These are phyloP conservation scores for Pyrocoelia pectoralis DNA, from an alignment of 2,888 invertebrate species.

Conservation along the genomic window DNA sequence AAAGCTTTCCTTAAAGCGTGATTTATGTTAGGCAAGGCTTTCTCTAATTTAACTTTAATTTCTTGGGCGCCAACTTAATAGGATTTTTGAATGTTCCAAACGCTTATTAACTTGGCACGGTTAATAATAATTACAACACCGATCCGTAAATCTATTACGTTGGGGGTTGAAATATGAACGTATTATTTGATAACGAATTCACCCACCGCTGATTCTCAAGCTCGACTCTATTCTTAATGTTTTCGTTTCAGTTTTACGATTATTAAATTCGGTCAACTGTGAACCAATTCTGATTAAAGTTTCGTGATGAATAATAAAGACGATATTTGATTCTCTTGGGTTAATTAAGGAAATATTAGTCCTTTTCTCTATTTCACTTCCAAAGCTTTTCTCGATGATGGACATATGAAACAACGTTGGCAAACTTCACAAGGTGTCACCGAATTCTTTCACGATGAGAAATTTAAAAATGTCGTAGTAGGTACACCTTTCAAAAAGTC, in stretches of 20 bases:
- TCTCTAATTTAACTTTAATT: constrained; percentile 20
- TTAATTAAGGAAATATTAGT: constrained; percentile 36
- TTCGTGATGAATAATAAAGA: constrained; percentile 34
- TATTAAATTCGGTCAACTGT: constrained; percentile 43
- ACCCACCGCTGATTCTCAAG: constrained; percentile 28
- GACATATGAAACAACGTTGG: no score
- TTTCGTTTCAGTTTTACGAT: constrained; percentile 43
- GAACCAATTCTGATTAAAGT: constrained; percentile 41
- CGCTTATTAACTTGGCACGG: constrained; percentile 31
- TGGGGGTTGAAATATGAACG: constrained; percentile 40
- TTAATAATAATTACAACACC: constrained; percentile 42
- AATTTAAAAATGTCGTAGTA: no score
- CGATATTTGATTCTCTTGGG: constrained; percentile 36
- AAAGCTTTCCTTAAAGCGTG: constrained; percentile 12
- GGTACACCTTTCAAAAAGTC: no score
- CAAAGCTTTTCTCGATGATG: no score
- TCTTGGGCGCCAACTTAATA: constrained; percentile 21
- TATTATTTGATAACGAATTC: constrained; percentile 43
- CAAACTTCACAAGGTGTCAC: no score
- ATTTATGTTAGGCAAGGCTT: constrained; percentile 17
- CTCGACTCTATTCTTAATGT: constrained; percentile 40
- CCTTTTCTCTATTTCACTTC: no score
- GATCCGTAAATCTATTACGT: constrained; percentile 40
- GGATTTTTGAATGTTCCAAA: constrained; percentile 27
- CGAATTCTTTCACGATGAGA: no score